phyloP scores from a whole-genome alignment of 2,113 vertebrate genomes.

The Carollia perspicillata region DNA sequence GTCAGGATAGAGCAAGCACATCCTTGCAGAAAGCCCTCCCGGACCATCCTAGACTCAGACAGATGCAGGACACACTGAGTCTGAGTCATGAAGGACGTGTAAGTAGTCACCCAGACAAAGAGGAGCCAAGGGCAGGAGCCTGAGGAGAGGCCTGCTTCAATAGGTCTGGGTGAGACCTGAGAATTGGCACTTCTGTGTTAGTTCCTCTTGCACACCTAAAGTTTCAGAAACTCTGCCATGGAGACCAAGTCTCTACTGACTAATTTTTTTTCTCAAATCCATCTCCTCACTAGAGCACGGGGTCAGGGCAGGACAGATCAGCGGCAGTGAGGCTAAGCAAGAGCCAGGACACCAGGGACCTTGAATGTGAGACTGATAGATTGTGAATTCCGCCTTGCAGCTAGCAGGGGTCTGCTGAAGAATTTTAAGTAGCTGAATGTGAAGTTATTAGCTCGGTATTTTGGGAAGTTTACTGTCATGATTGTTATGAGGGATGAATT shows the following conservation, averaged over 20 bases:
- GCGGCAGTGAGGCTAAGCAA: not conserved
- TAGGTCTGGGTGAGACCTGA: not conserved
- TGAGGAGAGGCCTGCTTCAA: not conserved
- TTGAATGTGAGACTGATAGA: not conserved
- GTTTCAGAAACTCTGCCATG: not conserved
- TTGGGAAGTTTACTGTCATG: slow-evolving; percentile 6
- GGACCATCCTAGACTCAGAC: not conserved
- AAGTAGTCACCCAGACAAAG: not conserved
- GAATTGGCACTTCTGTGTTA: not conserved
- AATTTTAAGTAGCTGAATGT: slow-evolving; percentile 8
- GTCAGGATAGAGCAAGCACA: too few relatives aligned
- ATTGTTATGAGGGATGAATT: not conserved
- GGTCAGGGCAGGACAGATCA: not conserved
- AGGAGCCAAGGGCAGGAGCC: not conserved
- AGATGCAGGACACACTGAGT: not conserved
- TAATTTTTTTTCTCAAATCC: not conserved
- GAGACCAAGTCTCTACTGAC: not conserved
- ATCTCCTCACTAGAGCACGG: not conserved
- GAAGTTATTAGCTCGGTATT: not conserved
- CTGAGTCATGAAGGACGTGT: not conserved
- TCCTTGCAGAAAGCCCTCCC: not conserved
- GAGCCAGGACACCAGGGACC: not conserved
- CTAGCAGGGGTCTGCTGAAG: not conserved
- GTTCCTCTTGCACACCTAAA: not conserved
- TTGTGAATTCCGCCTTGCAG: not conserved